Base-by-base conservation (phyloP, 1,140 invertebrate species). In the Tetramorium alpestre region DNA sequence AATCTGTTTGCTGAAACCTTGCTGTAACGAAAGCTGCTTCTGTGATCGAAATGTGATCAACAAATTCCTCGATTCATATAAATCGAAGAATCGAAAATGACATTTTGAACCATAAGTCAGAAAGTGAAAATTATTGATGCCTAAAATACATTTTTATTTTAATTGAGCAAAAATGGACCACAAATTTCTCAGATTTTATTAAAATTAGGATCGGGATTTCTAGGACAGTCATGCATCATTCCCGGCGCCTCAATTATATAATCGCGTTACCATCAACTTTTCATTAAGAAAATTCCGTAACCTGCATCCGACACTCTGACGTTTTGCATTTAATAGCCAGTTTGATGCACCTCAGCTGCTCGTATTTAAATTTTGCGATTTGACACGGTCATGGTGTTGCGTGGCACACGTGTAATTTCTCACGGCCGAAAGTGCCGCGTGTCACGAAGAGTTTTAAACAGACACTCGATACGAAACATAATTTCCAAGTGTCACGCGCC, bases 301-400 rank as follows among this genome's bases (percentile, higher is more conserved):
- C 67, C 41, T 38, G 80, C 56, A 73, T 73, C 80, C 80, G 51
- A 75, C 69, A 73, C 54, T 49, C 64, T 16, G 41, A 60, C 22
- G 13, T 60, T 84, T 84, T 84, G 69, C 80, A 84, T 84, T 75
- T 84, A 84, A 84, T 84, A 25, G 28, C 69, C 41, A 41, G 80
- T 28, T 75, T 84, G n/a, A 41, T 44, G 54, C 54, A 33, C 38
- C 41, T n/a, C 22, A 7, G 54, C 69, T 28, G 44, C 69, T 18
- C 13, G 33, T 84, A 84, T 84, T 84, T 84, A 84, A 84, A 84
- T 84, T 84, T 75, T 56, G 56, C 80, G 69, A 84, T 84, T 84
- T 84, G 80, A 84, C 80, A 84, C 80, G 80, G 80, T 84, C 80
- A 84, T 44, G 80, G 80, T 47, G 70, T 62, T 75, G 54, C 80